Base-by-base conservation (phyloP, 2,797 vertebrate genomes). In the Smutsia gigantea region DNA sequence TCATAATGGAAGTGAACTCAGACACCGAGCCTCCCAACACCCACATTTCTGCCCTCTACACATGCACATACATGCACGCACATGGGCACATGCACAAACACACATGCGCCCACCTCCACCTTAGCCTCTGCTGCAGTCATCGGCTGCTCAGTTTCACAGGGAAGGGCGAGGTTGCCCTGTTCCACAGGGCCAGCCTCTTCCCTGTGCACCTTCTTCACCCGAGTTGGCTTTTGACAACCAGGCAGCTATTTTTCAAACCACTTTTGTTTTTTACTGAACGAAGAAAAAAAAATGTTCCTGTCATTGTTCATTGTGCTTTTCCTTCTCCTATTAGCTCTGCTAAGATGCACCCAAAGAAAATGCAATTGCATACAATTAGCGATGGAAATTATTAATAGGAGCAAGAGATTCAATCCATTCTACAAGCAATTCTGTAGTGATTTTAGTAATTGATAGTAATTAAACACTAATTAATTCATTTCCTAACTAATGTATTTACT, bases 381-480 rank as follows among this genome's bases (percentile, higher is more conserved):
- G 72, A 37, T 75, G 97, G 93, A 75, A 97, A 97, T 97, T 97
- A 97, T 92, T 96, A 96, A 94, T 90, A 96, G 79, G 83, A 96
- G 78, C 92, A 93, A 97, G 97, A 95, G 71, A 97, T 97, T 83
- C 77, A 72, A 90, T 95, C 95, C 96, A 93, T 98, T 98, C 98
- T 97, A 88, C 74, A 74, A 90, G 96, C 88, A 98, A 98, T 98
- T 98, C 97, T 86, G 93, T 84, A 97, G 96, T 96, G 98, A 98
- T 98, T 97, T 97, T 93, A 96, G 98, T 97, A 98, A 98, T 98
- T 98, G 98, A 98, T 98, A 97, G 97, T 97, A 98, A 98, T 98
- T 99, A 98, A 97, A 96, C 97, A 97, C 97, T 98, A 98, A 98
- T 98, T 98, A 98, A 98, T 97, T 98, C 98, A 98, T 98, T 98